Percentiles rank a stretch among this genome's conserved stretches.
phyloP scores from a whole-genome alignment of 2,888 invertebrate genomes.

The Athalia circularis region DNA sequence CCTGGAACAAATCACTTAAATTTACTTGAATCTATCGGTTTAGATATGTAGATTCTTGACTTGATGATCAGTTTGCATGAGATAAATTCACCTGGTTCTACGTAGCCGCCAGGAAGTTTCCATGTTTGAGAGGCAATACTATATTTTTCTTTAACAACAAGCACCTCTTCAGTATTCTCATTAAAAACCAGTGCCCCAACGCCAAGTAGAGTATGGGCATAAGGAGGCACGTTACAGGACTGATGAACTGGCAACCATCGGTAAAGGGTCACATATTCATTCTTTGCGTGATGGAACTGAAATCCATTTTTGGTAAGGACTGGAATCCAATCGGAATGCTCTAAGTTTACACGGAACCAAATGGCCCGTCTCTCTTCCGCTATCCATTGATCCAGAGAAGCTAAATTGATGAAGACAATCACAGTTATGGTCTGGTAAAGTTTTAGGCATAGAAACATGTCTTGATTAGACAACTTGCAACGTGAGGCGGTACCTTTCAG shows the following conservation, averaged over 20 bases:
- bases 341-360: conserved; percentile 87
- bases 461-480: neutral
- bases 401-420: conserved; percentile 74
- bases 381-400: conserved; percentile 82
- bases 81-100: conserved; percentile 82
- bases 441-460: neutral
- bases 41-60: too few relatives aligned
- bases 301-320: conserved; percentile 86
- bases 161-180: conserved; percentile 81
- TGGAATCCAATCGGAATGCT: conserved; percentile 86
- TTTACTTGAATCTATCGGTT: neutral
- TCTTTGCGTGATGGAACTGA: conserved; percentile 90
- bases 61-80: neutral
- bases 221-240: conserved; percentile 82
- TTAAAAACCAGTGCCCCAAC: conserved; percentile 92
- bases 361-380: conserved; percentile 81
- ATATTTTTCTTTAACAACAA: conserved; percentile 88
- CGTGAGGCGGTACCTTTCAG: conserved; percentile 76
- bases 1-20: conserved; percentile 74
- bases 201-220: conserved; percentile 88
- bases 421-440: conserved; percentile 54
- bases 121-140: conserved; percentile 73
- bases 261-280: conserved; percentile 86
- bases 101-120: conserved; percentile 96
- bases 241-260: conserved; percentile 85